A percentile compares a stretch with the other conserved stretches of the same genome.
These are phyloP conservation scores for Trogon melanurus DNA, from an alignment of 2,113 vertebrate species.

Conservation along the genomic window DNA sequence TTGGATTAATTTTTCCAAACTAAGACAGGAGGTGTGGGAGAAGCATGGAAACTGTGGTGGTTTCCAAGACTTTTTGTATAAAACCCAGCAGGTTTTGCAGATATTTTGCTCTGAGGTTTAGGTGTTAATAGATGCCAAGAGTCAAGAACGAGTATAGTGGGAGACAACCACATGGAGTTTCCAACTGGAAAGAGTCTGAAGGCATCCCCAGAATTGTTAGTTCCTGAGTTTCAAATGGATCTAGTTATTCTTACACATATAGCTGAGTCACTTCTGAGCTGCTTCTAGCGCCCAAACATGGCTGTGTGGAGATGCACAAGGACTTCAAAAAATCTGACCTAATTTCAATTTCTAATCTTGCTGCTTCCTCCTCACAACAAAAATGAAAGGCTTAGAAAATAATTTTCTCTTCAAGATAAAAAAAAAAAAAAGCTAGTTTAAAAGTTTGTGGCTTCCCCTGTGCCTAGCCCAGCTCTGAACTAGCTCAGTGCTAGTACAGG, in stretches of 20 bases:
- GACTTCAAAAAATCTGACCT: background rate
- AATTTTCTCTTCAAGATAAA: background rate
- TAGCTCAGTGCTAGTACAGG: background rate
- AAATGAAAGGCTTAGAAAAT: conserved; percentile 7
- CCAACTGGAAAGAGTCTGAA: background rate
- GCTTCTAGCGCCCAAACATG: background rate
- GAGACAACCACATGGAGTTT: background rate
- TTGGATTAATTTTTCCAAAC: background rate
- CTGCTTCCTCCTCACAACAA: background rate
- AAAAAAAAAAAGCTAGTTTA: background rate
- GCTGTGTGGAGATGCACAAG: background rate
- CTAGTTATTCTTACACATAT: background rate
- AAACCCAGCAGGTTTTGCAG: background rate
- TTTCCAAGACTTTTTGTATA: background rate
- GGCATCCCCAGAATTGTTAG: background rate
- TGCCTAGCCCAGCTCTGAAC: background rate
- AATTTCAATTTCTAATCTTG: background rate
- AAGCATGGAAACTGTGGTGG: background rate
- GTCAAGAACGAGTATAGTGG: background rate
- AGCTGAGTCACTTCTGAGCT: background rate
- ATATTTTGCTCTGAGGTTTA: background rate
- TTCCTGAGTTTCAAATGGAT: background rate
- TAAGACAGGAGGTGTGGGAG: rapidly evolving
- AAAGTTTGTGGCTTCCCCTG: background rate
- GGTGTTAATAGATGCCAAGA: background rate